Base-by-base conservation (phyloP, 2,888 invertebrate genomes). In the Agrochola lota region DNA sequence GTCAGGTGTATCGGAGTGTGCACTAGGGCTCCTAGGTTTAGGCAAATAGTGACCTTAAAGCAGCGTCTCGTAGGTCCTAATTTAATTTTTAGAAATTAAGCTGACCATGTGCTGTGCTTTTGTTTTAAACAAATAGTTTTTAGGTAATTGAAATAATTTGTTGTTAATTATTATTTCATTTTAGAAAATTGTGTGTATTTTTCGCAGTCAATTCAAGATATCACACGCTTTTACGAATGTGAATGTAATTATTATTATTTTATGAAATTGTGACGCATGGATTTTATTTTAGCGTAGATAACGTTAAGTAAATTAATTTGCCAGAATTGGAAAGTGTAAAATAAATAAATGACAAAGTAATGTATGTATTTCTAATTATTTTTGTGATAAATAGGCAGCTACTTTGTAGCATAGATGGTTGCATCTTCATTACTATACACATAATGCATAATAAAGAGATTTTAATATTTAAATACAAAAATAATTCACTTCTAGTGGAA, bases 21-120 rank as follows among this genome's bases (percentile, higher is more conserved):
- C 94, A 94, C 94, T 95, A 95, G 94, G 94, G 95, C 95, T 95
- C 95, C 95, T 95, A 95, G 94, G 88, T 87, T 91, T 95, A 95
- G 94, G 94, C 92, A 92, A 92, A 94, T 95, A 94, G 94, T 91
- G 94, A 93, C 92, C 91, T 92, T 92, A 91, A 91, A 91, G 90
- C 95, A 93, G 93, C 93, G 94, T 93, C 91, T 93, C 90, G 91
- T 95, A 95, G 95, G 93, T 94, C 93, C 90, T 95, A 93, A 95
- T 94, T 95, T 95, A 94, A 94, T 94, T 95, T 95, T 90, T 95
- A 95, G 95, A 91, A 92, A 91, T 91, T 96, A 96, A 96, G 96
- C 96, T 95, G 96, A 96, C 95, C 94, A 96, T 95, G 96, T 96
- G 96, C 96, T 96, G 96, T 96, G 96, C 96, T 96, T 96, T 96